Evolutionary conservation across 2,113 vertebrate species (phyloP).

Genomic region (Hippotragus niger): DNA sequence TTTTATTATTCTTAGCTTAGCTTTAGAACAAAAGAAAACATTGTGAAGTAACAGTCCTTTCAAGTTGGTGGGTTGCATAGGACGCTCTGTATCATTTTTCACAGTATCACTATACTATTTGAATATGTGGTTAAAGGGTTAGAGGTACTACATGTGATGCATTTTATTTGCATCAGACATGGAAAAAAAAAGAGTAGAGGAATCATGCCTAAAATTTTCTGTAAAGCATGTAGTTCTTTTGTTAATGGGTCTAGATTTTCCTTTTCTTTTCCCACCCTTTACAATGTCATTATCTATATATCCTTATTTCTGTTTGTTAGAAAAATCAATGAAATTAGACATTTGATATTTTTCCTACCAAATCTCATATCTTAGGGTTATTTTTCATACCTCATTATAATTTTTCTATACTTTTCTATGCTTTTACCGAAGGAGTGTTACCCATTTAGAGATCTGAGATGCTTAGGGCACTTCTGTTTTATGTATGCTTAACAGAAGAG

Average conservation of each 20-base stretch:
- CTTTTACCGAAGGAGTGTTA: neutral
- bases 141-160: neutral
- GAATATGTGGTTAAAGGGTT: neutral
- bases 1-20: constrained; percentile 45
- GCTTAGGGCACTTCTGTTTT: neutral
- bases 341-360: constrained; percentile 70
- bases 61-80: neutral
- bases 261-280: neutral
- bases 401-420: constrained; percentile 63
- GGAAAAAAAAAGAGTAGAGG: constrained; percentile 5
- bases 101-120: neutral
- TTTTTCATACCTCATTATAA: constrained; percentile 56
- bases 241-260: neutral
- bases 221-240: constrained; percentile 33
- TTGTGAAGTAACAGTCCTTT: constrained; percentile 41
- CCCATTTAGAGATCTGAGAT: neutral
- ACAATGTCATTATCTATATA: neutral
- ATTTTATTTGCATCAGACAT: neutral
- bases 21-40: neutral
- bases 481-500: neutral
- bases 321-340: constrained; percentile 67
- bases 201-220: constrained; percentile 10
- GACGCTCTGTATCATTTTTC: neutral
- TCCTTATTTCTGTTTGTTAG: neutral
- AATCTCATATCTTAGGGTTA: constrained; percentile 52